Percentiles rank a stretch among this genome's conserved stretches.
These are phyloP conservation scores for Eupristina koningsbergeri DNA, from an alignment of 1,140 invertebrate species.

Conservation along the genomic window DNA sequence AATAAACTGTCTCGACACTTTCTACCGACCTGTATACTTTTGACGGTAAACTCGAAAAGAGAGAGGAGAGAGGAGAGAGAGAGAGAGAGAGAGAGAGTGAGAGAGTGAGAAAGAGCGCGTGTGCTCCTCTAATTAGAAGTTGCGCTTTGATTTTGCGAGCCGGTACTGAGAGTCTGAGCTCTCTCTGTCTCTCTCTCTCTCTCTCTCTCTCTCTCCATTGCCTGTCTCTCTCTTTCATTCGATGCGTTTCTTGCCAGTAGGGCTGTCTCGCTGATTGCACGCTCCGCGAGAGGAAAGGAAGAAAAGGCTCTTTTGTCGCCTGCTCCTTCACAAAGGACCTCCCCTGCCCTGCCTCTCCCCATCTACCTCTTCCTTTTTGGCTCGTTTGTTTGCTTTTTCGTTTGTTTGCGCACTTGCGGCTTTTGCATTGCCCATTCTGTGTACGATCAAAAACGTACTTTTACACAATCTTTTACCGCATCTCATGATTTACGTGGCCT, in stretches of 20 bases:
- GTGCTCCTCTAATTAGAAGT: slow-evolving; percentile 25
- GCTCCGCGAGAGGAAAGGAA: neutral
- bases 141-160: slow-evolving; percentile 12
- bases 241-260: too few species aligned
- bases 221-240: too few species aligned
- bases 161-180: neutral
- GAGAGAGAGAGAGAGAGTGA: too few species aligned
- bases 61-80: too few species aligned
- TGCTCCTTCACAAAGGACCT: neutral
- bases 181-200: neutral
- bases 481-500: neutral
- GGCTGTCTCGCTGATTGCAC: too few species aligned
- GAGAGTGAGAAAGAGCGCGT: neutral
- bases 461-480: neutral
- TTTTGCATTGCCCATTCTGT: too few species aligned
- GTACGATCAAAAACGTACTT: neutral
- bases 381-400: neutral
- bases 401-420: neutral
- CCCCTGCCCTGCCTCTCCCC: neutral
- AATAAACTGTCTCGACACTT: neutral
- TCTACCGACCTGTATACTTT: too few species aligned
- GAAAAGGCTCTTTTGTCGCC: neutral
- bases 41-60: too few species aligned
- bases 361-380: too few species aligned
- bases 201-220: too few species aligned